Evolutionary conservation across 2,888 invertebrate species (phyloP).

Genomic region (Drosophila neonasuta): DNA sequence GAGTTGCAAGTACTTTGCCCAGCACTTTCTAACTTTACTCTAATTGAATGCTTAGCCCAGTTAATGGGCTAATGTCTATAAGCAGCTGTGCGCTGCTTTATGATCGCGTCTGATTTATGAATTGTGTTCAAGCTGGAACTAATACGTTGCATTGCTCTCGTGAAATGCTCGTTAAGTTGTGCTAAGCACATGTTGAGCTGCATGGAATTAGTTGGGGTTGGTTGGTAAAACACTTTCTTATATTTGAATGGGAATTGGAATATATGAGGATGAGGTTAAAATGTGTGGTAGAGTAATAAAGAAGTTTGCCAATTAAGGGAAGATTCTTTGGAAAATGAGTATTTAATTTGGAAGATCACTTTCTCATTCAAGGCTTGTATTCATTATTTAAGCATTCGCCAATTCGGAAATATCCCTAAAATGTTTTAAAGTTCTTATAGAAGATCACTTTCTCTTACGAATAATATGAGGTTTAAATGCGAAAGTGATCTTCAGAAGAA

Average conservation of each 20-base stretch:
- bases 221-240: not conserved
- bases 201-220: not conserved
- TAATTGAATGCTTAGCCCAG: not conserved
- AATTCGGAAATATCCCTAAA: too few relatives aligned
- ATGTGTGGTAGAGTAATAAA: not conserved
- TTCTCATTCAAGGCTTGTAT: too few relatives aligned
- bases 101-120: not conserved
- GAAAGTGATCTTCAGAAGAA: too few relatives aligned
- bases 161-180: not conserved
- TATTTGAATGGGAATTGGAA: not conserved
- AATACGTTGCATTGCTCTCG: not conserved
- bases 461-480: too few relatives aligned
- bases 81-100: constrained; percentile 1
- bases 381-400: too few relatives aligned
- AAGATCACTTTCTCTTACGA: too few relatives aligned
- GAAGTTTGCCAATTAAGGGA: too few relatives aligned
- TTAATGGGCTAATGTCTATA: not conserved
- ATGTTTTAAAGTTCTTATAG: too few relatives aligned
- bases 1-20: not conserved
- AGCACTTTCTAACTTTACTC: not conserved
- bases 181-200: not conserved
- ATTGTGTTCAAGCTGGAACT: not conserved
- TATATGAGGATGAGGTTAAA: not conserved
- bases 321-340: too few relatives aligned
- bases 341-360: too few relatives aligned